Evolutionary conservation across 2,888 invertebrate species (phyloP).

Genomic region (Iselma pallidipennis): DNA sequence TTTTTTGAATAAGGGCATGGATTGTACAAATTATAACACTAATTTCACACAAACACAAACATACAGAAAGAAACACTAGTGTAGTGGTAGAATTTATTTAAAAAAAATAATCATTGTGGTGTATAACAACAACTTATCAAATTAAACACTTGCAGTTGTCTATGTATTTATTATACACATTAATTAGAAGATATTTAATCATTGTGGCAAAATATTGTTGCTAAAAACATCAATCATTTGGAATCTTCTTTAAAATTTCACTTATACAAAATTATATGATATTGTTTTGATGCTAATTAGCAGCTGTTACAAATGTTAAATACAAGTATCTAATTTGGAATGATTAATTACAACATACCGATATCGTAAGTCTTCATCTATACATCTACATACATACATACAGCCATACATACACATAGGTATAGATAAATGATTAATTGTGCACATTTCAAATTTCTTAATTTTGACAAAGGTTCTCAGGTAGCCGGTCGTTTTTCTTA

Average conservation of each 20-base stretch:
- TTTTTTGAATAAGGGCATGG: slow-evolving; percentile 22
- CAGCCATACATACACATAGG: no score
- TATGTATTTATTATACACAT: neutral
- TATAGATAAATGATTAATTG: slow-evolving; percentile 24
- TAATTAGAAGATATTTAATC: neutral
- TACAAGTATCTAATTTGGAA: slow-evolving; percentile 48
- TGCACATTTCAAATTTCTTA: slow-evolving; percentile 12
- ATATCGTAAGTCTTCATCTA: slow-evolving; percentile 31
- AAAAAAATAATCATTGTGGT: no score
- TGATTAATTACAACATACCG: slow-evolving; percentile 45
- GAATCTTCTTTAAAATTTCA: slow-evolving; percentile 12
- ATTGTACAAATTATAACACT: slow-evolving; percentile 14
- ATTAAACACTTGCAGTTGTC: neutral
- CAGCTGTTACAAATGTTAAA: slow-evolving; percentile 43
- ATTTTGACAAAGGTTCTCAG: neutral
- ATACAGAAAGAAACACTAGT: no score
- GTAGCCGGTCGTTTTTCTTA: neutral
- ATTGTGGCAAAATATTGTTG: slow-evolving; percentile 3
- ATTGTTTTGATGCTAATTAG: slow-evolving; percentile 48
- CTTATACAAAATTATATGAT: slow-evolving; percentile 40
- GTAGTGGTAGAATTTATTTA: neutral
- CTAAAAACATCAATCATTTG: slow-evolving; percentile 19
- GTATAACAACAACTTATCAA: neutral
- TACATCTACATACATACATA: slow-evolving; percentile 13
- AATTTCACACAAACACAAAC: neutral